Percentiles rank a stretch among this genome's conserved stretches.
Evolutionary conservation across 2,113 vertebrate species (phyloP).

Genomic region (human (Homo sapiens)): DNA sequence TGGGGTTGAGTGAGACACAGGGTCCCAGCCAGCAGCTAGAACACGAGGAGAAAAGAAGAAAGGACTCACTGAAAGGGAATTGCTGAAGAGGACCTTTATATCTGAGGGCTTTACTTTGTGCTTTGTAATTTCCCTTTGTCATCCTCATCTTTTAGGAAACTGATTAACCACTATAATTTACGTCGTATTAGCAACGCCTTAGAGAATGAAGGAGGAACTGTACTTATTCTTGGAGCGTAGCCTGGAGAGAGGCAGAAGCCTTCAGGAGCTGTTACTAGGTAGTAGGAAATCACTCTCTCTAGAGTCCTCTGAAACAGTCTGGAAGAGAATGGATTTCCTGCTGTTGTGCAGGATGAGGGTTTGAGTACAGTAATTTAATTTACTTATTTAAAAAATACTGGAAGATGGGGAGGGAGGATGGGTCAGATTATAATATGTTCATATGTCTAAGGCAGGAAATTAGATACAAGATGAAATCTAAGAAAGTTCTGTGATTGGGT

Average conservation of each 20-base stretch:
- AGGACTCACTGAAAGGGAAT: neutral
- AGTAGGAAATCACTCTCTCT: constrained; percentile 38
- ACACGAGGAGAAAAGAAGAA: neutral
- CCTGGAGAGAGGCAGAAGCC: neutral
- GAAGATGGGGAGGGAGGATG: neutral
- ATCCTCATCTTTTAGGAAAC: neutral
- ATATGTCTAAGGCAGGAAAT: constrained; percentile 40
- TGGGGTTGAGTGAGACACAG: neutral
- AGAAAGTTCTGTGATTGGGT: constrained; percentile 54
- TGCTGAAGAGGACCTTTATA: neutral
- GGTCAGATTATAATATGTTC: neutral
- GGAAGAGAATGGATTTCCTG: constrained; percentile 38
- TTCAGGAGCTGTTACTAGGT: neutral
- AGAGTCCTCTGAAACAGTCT: neutral
- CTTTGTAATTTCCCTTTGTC: neutral
- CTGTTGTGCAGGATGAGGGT: neutral
- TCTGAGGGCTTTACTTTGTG: neutral
- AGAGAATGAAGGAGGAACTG: neutral
- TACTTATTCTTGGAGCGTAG: constrained; percentile 9
- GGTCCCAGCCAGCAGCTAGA: neutral
- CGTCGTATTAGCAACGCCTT: neutral
- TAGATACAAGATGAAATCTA: constrained; percentile 44
- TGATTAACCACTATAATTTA: neutral
- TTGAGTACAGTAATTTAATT: constrained; percentile 45
- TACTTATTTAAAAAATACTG: constrained; percentile 2